Percentiles rank a stretch among this genome's conserved stretches.
These are phyloP conservation scores for Hypomecis punctinalis DNA, from an alignment of 2,888 invertebrate genomes.

Conservation along the genomic window DNA sequence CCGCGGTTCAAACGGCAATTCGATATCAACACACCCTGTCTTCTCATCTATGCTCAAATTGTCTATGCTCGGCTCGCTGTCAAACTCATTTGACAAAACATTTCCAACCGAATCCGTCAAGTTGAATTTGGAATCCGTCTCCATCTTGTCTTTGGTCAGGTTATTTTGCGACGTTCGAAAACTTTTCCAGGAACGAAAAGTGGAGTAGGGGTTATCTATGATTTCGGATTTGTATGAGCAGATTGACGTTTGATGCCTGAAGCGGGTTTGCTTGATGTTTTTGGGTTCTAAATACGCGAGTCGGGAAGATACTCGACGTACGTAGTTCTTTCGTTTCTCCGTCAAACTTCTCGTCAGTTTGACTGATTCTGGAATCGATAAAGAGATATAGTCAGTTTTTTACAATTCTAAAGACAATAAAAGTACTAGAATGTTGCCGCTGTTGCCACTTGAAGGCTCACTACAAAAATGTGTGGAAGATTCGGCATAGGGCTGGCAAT, in stretches of 20 bases:
- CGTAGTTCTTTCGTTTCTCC: conserved; percentile 88
- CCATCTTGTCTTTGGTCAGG: conserved; percentile 61
- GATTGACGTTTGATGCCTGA: conserved; percentile 73
- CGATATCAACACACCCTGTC: conserved; percentile 72
- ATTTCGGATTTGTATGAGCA: conserved; percentile 73
- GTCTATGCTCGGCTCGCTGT: conserved; percentile 57
- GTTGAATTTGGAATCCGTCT: conserved; percentile 67
- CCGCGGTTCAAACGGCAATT: conserved; percentile 68
- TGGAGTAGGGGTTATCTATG: conserved; percentile 71
- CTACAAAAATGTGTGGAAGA: no score
- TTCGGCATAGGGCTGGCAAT: no score
- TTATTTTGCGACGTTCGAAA: conserved; percentile 74
- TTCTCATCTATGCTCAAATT: conserved; percentile 73
- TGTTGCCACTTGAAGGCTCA: no score
- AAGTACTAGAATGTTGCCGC: no score
- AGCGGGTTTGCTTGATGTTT: conserved; percentile 58
- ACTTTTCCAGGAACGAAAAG: conserved; percentile 79
- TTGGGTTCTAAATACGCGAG: conserved; percentile 77
- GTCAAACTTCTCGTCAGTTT: conserved; percentile 84
- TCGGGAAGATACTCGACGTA: conserved; percentile 86
- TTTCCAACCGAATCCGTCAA: conserved; percentile 69
- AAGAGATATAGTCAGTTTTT: no score
- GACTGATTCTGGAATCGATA: conserved; percentile 70
- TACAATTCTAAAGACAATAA: no score
- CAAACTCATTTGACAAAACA: conserved; percentile 60